A percentile compares a stretch with the other conserved stretches of the same genome.
These are phyloP conservation scores for Nymphalis urticae DNA, from an alignment of 2,888 invertebrate genomes.

Conservation along the genomic window DNA sequence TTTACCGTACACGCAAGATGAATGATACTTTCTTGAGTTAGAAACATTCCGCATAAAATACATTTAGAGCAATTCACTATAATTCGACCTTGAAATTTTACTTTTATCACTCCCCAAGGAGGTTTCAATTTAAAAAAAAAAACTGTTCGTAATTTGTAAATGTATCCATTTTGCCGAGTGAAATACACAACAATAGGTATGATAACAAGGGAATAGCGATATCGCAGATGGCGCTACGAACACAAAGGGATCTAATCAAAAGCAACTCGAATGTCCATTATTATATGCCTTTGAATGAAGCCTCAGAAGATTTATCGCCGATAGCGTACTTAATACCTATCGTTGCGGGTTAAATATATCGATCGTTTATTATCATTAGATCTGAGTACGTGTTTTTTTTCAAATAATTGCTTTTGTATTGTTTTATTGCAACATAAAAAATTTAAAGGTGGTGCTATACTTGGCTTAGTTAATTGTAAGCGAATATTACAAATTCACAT, in stretches of 20 bases:
- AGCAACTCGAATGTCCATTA: constrained; percentile 46
- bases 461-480: too few species aligned
- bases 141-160: constrained; percentile 7
- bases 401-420: background rate
- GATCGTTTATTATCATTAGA: constrained; percentile 23
- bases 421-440: too few species aligned
- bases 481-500: too few species aligned
- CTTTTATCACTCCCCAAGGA: too few species aligned
- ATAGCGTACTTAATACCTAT: constrained; percentile 36
- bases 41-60: too few species aligned
- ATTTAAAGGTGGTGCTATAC: too few species aligned
- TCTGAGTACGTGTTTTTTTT: background rate
- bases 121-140: constrained; percentile 1
- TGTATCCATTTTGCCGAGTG: constrained; percentile 12
- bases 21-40: too few species aligned
- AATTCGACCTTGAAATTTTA: too few species aligned
- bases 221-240: constrained; percentile 40
- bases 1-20: too few species aligned
- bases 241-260: constrained; percentile 54
- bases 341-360: constrained; percentile 30
- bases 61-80: too few species aligned
- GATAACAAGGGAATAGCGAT: constrained; percentile 34
- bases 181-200: constrained; percentile 23
- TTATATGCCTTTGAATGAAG: constrained; percentile 38
- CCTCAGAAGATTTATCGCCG: constrained; percentile 42